Base-by-base conservation (phyloP, 2,113 vertebrate genomes). In the Brachirus orientalis region DNA sequence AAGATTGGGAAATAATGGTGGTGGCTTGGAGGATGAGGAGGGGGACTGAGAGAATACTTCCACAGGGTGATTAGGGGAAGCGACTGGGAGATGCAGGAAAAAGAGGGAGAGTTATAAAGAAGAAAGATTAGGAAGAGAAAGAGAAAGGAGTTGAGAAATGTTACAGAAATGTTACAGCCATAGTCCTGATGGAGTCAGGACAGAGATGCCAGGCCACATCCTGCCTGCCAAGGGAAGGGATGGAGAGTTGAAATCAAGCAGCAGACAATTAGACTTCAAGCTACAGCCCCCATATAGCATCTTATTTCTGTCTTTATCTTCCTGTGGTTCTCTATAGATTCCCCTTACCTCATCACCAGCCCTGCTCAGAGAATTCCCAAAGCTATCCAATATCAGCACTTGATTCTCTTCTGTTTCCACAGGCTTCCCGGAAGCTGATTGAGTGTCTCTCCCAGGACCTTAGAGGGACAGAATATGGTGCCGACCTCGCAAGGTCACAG, bases 401-500 rank as follows among this genome's bases (percentile, higher is more conserved):
- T 60, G 54, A 83, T 75, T 75, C 77, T 88, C 63, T 61, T 81
- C 63, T 64, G 60, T 65, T 81, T 74, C 81, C 75, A 60, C 75
- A 84, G 67, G 59, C 74, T 86, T 90, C 89, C 87, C 77, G 11
- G 47, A 80, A 83, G 86, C 86, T 37, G 86, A 91, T 92, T 75
- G 17, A 78, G 80, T 93, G 86, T 89, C 85, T 67, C 50, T 77
- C 52, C 69, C 65, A 17, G 56, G 79, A 84, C 72, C 52, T 8
- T 79, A 61, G 63, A 67, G 64, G 69, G 67, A 72, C 38, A 10
- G 65, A 69, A 75, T 43, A 48, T n/a, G 63, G 81, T 76, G 76
- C 78, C 57, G 65, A 83, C 77, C 83, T 76, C 12, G 22, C 90
- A 93, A 93, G 88, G 92, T 91, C 89, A 89, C 37, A 35, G 55